Evolutionary conservation across 2,113 vertebrate genomes (phyloP).

Genomic region (Bombycilla garrulus): DNA sequence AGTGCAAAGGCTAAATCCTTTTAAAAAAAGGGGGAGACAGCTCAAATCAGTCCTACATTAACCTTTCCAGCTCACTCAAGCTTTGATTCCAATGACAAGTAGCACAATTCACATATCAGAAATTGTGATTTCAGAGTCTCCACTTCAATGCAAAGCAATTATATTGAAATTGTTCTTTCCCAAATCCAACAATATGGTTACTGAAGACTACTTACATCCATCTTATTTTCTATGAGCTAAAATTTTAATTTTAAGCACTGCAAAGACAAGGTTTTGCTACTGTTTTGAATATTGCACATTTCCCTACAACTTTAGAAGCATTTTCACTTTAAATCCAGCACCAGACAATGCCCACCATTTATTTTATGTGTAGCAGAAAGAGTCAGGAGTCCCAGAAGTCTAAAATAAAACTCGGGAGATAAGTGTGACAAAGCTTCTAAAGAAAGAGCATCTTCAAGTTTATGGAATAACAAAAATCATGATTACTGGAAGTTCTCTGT

Average conservation of each 20-base stretch:
- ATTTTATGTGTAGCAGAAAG: not conserved
- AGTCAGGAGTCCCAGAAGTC: not conserved
- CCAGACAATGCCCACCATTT: not conserved
- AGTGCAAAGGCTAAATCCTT: not conserved
- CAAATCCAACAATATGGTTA: not conserved
- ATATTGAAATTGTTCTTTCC: not conserved
- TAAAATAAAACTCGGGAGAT: not conserved
- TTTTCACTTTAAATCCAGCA: not conserved
- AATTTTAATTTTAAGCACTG: not conserved
- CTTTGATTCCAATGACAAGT: not conserved
- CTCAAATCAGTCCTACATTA: not conserved
- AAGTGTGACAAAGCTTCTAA: not conserved
- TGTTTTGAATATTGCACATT: not conserved
- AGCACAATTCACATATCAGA: not conserved
- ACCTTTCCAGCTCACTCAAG: not conserved
- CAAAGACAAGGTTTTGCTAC: not conserved
- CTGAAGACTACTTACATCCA: not conserved
- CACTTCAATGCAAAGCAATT: not conserved
- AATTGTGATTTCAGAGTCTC: not conserved
- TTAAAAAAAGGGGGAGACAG: not conserved
- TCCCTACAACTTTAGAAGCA: not conserved
- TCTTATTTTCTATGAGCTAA: not conserved
- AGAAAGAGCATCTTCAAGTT: not conserved
- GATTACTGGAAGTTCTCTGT: not conserved
- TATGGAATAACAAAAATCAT: not conserved